Base-by-base conservation (phyloP, 2,797 vertebrate genomes). In the Cossypha dichroa region DNA sequence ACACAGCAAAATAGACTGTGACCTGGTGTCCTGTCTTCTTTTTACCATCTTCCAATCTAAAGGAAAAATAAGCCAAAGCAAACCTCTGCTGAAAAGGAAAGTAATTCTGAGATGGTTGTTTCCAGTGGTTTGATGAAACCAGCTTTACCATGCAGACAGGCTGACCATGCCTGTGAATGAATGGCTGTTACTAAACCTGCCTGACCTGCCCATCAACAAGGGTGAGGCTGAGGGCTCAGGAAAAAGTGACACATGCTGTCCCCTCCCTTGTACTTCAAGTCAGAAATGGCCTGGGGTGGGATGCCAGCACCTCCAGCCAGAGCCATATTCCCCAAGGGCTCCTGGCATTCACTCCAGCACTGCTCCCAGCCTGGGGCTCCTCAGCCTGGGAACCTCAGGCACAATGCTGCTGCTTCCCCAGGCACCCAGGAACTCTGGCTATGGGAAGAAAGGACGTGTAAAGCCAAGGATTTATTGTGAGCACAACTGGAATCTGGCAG, bases 201-300 rank as follows among this genome's bases (percentile, higher is more conserved):
- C 90, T 93, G 88, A 86, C 92, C 74, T 94, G 90, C 62, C 68
- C 83, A 88, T 96, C 90, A 93, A 84, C 81, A 90, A 38, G 38
- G 38, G 38, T 38, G 80, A 92, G 52, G 55, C 33, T 51, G 73
- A 78, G 70, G 73, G 74, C 92, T 86, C 62, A 17, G 66, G 66
- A 63, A 70, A 51, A 86, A 31, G 73, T 73, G 66, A 41, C 85
- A 94, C 66, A 46, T 38, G 45, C 67, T 82, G 21, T 79, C n/a
- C 26, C 78, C 63, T 93, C 67, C 70, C 86, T 76, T 92, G 59
- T 77, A 76, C 51, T 68, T 59, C 63, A 34, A 74, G 80, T 86
- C 93, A 82, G 43, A 82, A 85, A 73, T 34, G 33, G 48, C 93
- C 86, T 52, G 55, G 55, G 70, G 52, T 75, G 62, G 2, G 11